Evolutionary conservation across 2,113 vertebrate genomes (phyloP), one percentile per base, ranked within the genome.

Genomic region (Emydocephalus ijimae): DNA sequence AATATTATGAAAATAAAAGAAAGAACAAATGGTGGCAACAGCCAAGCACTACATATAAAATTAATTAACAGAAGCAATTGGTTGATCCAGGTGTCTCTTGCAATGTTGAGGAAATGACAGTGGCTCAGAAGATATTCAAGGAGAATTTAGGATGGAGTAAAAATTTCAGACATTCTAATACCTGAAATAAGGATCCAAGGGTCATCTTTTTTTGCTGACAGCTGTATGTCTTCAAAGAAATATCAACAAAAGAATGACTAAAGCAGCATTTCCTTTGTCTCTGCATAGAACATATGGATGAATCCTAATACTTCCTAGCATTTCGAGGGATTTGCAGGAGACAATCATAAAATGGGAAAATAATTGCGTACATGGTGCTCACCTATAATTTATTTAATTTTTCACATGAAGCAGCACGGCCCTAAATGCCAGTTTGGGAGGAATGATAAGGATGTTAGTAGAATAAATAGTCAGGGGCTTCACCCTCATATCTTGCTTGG

Each of bases 1-100:
- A 97, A 96, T 97, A 96, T 96, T 97, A 93, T 95, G 95, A 94
- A 96, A 95, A 97, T 92, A 94, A 94, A 94, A 92, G 95, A 96
- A 91, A 89, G 20, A 97, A 96, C 97, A 97, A 97, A 96, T 96
- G 94, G 89, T 95, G 95, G 95, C 92, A 97, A 95, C 91, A 96
- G 93, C 94, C 95, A 92, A 97, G 92, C 90, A 95, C 93, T 97
- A 96, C 97, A 94, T 91, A 95, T 89, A 96, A 95, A 97, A 96
- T 97, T 96, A 97, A 96, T 97, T 96, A 97, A 91, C 81, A 93
- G 92, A 96, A 97, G 94, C 93, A 96, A 91, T 95, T 93, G 95
- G 90, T 54, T 95, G 94, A 91, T 93, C 94, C 96, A 97, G 97
- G 96, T 97, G 95, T 97, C 94, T 95, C 88, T 92, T 96, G 93